A percentile compares a stretch with the other conserved stretches of the same genome.
These are phyloP conservation scores for Macrosoma leucophasiata DNA, from an alignment of 2,888 invertebrate species.

Conservation along the genomic window DNA sequence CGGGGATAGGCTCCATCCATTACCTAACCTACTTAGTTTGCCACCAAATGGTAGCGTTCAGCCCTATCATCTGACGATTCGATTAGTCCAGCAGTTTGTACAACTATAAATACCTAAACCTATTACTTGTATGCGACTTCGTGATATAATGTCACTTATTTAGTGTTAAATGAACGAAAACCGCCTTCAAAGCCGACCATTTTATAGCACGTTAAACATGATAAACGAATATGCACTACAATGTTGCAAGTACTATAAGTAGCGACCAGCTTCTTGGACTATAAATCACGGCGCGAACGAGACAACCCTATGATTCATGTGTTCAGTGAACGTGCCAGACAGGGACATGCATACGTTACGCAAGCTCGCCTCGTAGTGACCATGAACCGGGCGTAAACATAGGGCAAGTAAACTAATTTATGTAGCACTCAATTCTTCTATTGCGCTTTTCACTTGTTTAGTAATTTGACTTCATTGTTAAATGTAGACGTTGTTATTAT, in stretches of 20 bases:
- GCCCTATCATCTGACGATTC: too few relatives aligned
- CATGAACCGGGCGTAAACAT: conserved; percentile 63
- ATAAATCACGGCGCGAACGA: conserved; percentile 55
- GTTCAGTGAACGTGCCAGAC: conserved; percentile 9
- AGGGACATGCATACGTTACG: conserved; percentile 24
- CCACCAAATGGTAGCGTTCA: too few relatives aligned
- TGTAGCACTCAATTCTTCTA: conserved; percentile 26
- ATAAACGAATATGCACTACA: conserved; percentile 50
- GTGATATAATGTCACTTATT: too few relatives aligned
- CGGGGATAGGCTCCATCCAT: too few relatives aligned
- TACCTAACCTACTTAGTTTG: too few relatives aligned
- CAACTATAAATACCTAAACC: too few relatives aligned
- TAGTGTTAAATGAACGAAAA: too few relatives aligned
- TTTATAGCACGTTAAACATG: conserved; percentile 58
- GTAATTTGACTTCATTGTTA: conserved; percentile 3
- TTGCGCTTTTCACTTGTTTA: conserved; percentile 11
- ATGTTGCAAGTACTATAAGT: conserved; percentile 58
- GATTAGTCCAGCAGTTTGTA: too few relatives aligned
- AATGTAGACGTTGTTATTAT: not conserved
- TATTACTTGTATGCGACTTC: too few relatives aligned
- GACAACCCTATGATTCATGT: conserved; percentile 30
- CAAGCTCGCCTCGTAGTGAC: conserved; percentile 32
- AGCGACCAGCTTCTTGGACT: conserved; percentile 44
- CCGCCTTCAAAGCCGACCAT: too few relatives aligned
- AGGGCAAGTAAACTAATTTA: conserved; percentile 38